These are phyloP conservation scores for Andricus grossulariae DNA, from an alignment of 1,140 invertebrate genomes.

Conservation along the genomic window DNA sequence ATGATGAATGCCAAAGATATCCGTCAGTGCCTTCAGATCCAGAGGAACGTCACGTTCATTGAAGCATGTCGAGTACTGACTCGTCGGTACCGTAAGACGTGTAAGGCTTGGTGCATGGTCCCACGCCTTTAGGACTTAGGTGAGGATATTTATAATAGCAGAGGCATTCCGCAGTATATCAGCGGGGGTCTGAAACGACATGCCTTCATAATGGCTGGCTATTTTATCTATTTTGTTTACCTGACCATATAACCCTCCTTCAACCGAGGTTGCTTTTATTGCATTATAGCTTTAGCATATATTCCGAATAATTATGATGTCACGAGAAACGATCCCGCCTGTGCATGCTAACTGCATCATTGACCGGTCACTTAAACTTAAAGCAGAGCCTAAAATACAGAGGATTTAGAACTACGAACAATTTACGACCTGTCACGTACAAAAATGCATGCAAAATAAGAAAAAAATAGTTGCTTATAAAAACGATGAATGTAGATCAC, in stretches of 20 bases:
- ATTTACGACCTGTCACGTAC: too few species aligned
- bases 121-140: conserved; percentile 61
- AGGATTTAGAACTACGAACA: too few species aligned
- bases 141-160: conserved; percentile 68
- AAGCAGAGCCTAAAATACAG: not conserved
- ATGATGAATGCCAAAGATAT: conserved; percentile 56
- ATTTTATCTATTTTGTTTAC: conserved; percentile 66
- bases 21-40: conserved; percentile 48
- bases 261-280: not conserved
- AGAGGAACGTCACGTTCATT: conserved; percentile 42
- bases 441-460: too few species aligned
- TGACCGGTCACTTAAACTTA: not conserved
- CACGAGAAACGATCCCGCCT: conserved; percentile 39
- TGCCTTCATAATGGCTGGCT: conserved; percentile 63
- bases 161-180: conserved; percentile 63
- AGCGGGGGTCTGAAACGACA: conserved; percentile 68
- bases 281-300: not conserved
- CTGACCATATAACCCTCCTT: conserved; percentile 34
- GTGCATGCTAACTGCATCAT: not conserved
- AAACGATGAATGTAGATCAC: too few species aligned
- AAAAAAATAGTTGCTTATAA: too few species aligned
- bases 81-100: conserved; percentile 33
- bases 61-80: conserved; percentile 47
- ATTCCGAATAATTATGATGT: conserved; percentile 56
- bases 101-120: conserved; percentile 51